Base-by-base conservation (phyloP, 2,888 invertebrate genomes). In the Ceriagrion tenellum region DNA sequence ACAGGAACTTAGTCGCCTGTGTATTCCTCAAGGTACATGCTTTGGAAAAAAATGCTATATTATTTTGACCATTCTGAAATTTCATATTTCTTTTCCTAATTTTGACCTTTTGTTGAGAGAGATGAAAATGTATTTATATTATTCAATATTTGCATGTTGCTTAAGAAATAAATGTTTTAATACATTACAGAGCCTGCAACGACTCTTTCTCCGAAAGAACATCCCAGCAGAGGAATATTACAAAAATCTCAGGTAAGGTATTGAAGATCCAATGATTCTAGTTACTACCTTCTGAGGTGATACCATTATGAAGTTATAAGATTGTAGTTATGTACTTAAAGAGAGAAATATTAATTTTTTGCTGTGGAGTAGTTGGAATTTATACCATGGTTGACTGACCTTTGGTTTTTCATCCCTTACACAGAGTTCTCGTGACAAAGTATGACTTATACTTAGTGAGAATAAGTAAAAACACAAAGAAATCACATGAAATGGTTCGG, bases 1-100 rank as follows among this genome's bases (percentile, higher is more conserved):
- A 96, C 96, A 97, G 95, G 96, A 97, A 95, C 96, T 97, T 40
- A 97, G 96, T 95, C 96, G 96, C 95, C 96, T 97, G 63, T 97
- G 97, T 96, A 96, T 97, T 47, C 96, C 96, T 90, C 96, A 97
- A 96, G 97, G 97, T 97, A 96, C 95, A 93, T 95, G 13, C 35
- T 12, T 81, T 81, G 30, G 12, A 81, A 8, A 35, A 35, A 81
- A 47, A 16, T 35, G 18, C 6, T 47, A 81, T 35, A 81, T 81
- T 16, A 81, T 30, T 81, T 81, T 8, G 69, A 26, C n/a, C 81
- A 16, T 35, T 30, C 35, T 35, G 2, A 81, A 8, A 16, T 81
- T 81, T 35, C 10, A 35, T 16, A 35, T 35, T 35, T 0, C 0
- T 81, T 35, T 13, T 35, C 35, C 81, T 35, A 3, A 35, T 81